Evolutionary conservation across 2,888 invertebrate species (phyloP).

Genomic region (Amorpha juglandis): DNA sequence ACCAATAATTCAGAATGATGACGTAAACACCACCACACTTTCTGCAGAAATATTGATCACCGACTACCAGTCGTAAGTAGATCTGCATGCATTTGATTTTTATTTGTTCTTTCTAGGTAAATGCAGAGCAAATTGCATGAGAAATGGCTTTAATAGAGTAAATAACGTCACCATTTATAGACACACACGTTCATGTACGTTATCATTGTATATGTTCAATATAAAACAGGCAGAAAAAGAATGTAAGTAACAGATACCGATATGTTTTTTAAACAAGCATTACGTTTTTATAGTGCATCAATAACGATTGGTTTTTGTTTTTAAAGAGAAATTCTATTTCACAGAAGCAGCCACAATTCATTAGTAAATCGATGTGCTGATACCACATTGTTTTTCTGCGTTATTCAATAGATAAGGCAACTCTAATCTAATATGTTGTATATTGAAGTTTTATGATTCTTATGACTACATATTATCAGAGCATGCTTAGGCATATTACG

Average conservation of each 20-base stretch:
- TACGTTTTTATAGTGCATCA: background rate
- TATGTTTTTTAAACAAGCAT: background rate
- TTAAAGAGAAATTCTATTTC: conserved; percentile 39
- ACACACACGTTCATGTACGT: conserved; percentile 77
- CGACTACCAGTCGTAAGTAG: conserved; percentile 37
- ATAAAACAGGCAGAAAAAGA: conserved; percentile 32
- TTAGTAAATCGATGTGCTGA: conserved; percentile 54
- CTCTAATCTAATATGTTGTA: conserved; percentile 43
- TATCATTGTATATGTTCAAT: conserved; percentile 34
- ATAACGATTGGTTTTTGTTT: conserved; percentile 33
- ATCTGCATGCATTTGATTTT: conserved; percentile 55
- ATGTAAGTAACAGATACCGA: conserved; percentile 27
- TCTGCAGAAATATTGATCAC: conserved; percentile 30
- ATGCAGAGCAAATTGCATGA: conserved; percentile 73
- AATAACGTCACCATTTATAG: conserved; percentile 66
- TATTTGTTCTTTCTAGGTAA: conserved; percentile 69
- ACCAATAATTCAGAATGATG: conserved; percentile 29
- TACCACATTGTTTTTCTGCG: conserved; percentile 62
- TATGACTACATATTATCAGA: conserved; percentile 5
- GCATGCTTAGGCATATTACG: conserved; percentile 7
- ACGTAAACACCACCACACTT: conserved; percentile 37
- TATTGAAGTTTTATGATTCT: conserved; percentile 30
- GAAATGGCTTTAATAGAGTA: conserved; percentile 72
- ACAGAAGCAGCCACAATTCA: conserved; percentile 42
- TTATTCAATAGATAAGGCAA: conserved; percentile 57